Base-by-base conservation (phyloP, 1,140 invertebrate species). In the Philotrypesis tridentata region DNA sequence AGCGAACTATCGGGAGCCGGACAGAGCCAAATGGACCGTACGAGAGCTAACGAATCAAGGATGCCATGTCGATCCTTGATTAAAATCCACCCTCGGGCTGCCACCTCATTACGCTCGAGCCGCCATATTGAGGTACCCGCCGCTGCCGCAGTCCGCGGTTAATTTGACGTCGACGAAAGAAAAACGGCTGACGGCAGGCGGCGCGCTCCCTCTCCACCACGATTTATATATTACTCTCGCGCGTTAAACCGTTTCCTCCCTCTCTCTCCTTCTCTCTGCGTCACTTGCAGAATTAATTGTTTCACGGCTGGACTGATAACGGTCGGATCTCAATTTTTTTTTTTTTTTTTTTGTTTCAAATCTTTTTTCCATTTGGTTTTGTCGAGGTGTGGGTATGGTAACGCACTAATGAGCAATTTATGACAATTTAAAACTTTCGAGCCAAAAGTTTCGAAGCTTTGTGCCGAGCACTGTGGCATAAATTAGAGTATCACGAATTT, bases 41-140 rank as follows among this genome's bases (percentile, higher is more conserved):
- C 77, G 75, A 70, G 72, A 84, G 82, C 80, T 73, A 80, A 86
- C 84, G 85, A 87, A 88, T 89, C 86, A 86, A 84, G 80, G 86
- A 60, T 85, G 87, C 85, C 87, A 86, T 87, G 89, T 89, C 87
- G 86, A 90, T 90, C 89, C 87, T 88, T 90, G 88, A 91, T 90
- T 87, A 89, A 90, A 88, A 89, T 83, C 85, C 84, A 86, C 86
- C 90, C 89, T 85, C 82, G 65, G 87, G 90, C 89, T 80, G 86
- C 85, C 87, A 87, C 87, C 87, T 90, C 89, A 90, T 91, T 90
- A 90, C 87, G 87, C 17, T 86, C 85, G 82, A 82, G 85, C 74
- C 23, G 63, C 63, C 65, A 60, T 80, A 37, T 78, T 37, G 78
- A 43, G 29, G 60, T 25, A 40, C 48, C 76, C 60, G 61, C 40